Evolutionary conservation across 2,113 vertebrate species (phyloP), one percentile per base, ranked within the genome.

Genomic region (Tauraco erythrolophus): DNA sequence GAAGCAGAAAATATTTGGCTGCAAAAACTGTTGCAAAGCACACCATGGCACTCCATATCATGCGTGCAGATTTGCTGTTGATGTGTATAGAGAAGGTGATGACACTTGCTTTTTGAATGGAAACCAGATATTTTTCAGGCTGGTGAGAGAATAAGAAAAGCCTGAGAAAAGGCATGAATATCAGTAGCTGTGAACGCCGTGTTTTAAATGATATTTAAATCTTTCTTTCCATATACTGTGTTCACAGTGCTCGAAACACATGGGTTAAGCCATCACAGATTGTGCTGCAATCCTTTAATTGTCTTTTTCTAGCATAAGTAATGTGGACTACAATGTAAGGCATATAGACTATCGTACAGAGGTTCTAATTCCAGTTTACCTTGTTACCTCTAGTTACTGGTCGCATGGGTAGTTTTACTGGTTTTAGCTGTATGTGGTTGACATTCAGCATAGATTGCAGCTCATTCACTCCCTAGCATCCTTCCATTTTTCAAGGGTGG

Each of bases 1-100:
- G 95, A 97, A 94, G 61, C 89, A 91, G 89, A 97, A 98, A 97
- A 98, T 96, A 96, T 48, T 97, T 91, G 84, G 95, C 96, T 98
- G 94, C 64, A 94, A 96, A 98, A 96, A 74, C 71, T 79, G 84
- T 96, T 97, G 65, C 82, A 95, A 97, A 97, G 92, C 54, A 31
- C 87, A 84, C 82, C 79, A 76, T 94, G 89, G 90, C 92, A 90
- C 61, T 96, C 95, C 60, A 16, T 50, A 62, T 94, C 91, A 82
- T 69, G 72, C 2, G 43, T 92, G 64, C 64, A 96, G 91, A 97
- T 97, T 97, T 93, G 92, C 80, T 95, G 96, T 87, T 95, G 92
- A 92, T 92, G 41, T 94, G 33, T 89, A 22, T 37, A 79, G 90
- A 77, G 88, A 91, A 92, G 84, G 92, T 78, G 88, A 88, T 96